Evolutionary conservation across 2,797 vertebrate genomes (phyloP).

Genomic region (Gila robusta): DNA sequence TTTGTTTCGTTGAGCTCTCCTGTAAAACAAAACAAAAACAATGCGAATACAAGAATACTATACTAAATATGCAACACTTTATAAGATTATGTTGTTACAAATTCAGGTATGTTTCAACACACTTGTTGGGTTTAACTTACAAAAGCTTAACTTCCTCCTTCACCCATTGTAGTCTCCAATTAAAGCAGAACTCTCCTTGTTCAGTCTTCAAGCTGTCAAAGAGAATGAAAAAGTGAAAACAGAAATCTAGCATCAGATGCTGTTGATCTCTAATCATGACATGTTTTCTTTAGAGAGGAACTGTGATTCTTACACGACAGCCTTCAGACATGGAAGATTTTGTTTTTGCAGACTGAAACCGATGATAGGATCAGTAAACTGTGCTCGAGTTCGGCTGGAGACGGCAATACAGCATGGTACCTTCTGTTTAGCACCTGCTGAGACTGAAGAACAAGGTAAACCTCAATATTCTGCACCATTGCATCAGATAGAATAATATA

Average conservation of each 20-base stretch:
- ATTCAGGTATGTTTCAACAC: neutral
- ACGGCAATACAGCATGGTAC: slow-evolving; percentile 65
- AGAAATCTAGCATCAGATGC: neutral
- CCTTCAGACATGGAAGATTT: slow-evolving; percentile 62
- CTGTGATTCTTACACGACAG: slow-evolving; percentile 72
- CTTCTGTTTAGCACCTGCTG: slow-evolving; percentile 50
- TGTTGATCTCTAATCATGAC: neutral
- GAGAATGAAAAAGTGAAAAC: neutral
- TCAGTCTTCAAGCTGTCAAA: slow-evolving; percentile 58
- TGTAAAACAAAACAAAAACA: neutral
- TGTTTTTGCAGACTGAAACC: neutral
- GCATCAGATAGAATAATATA: neutral
- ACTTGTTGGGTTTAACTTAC: slow-evolving; percentile 28
- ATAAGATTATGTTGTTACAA: neutral
- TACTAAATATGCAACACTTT: neutral
- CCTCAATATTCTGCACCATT: neutral
- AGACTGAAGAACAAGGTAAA: neutral
- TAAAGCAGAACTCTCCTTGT: slow-evolving; percentile 33
- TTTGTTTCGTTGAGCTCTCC: neutral
- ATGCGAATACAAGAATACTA: neutral
- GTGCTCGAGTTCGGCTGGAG: neutral
- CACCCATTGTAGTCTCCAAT: slow-evolving; percentile 49
- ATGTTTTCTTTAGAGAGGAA: neutral
- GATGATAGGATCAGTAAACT: slow-evolving; percentile 39
- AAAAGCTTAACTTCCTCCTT: slow-evolving; percentile 10